phyloP scores from a whole-genome alignment of 1,140 invertebrate genomes.

The Cyclina sinensis region DNA sequence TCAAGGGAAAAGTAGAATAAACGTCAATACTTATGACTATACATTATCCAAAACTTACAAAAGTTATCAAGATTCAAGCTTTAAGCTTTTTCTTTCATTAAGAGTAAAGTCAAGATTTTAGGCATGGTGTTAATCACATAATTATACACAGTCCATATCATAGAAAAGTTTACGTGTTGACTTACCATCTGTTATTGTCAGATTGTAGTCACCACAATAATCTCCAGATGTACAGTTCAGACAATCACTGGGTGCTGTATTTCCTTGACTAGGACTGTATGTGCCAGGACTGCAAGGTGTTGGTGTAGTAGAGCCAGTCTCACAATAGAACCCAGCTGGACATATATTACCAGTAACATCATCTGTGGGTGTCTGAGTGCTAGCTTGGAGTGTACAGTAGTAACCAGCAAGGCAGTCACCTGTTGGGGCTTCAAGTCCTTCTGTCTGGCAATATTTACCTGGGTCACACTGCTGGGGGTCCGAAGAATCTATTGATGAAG shows the following conservation, averaged over 20 bases:
- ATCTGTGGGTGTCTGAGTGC: constrained; percentile 75
- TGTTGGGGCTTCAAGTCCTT: constrained; percentile 78
- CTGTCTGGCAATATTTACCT: constrained; percentile 81
- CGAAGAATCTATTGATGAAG: constrained; percentile 74
- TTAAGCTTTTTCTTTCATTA: too few relatives aligned
- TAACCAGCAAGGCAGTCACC: constrained; percentile 82
- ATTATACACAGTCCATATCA: too few relatives aligned
- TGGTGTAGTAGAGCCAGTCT: constrained; percentile 74
- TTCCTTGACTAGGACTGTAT: constrained; percentile 79
- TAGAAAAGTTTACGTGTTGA: too few relatives aligned
- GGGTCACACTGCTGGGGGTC: constrained; percentile 79
- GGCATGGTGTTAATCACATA: too few relatives aligned
- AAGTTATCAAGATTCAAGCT: too few relatives aligned
- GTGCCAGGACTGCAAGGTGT: constrained; percentile 80
- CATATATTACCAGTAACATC: constrained; percentile 79
- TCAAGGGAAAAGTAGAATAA: not conserved
- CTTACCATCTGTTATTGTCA: constrained; percentile 81
- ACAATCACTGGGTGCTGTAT: constrained; percentile 77
- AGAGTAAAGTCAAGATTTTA: too few relatives aligned
- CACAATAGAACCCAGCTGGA: constrained; percentile 81
- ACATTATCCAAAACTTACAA: too few relatives aligned
- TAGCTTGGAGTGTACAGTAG: constrained; percentile 78
- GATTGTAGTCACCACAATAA: constrained; percentile 82
- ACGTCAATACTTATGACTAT: too few relatives aligned
- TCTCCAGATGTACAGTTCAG: constrained; percentile 79